These are phyloP conservation scores for Muscicapa striata DNA, from an alignment of 2,797 vertebrate species.

Conservation along the genomic window DNA sequence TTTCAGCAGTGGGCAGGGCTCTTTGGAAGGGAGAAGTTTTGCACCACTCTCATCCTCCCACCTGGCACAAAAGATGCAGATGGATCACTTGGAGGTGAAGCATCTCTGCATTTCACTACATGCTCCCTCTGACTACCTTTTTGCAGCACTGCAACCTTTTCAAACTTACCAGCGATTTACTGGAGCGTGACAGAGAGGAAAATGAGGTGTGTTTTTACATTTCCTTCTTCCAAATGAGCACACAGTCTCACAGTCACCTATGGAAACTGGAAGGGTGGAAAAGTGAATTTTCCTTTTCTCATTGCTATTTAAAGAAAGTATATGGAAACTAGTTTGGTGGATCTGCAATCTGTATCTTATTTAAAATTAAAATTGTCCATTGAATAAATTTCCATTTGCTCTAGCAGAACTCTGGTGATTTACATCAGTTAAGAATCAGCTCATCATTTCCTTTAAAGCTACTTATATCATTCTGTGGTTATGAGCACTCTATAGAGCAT, in stretches of 20 bases:
- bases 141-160: background rate
- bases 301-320: background rate
- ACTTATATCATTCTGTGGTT: constrained; percentile 54
- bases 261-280: background rate
- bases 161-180: background rate
- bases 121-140: background rate
- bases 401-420: constrained; percentile 41
- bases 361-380: constrained; percentile 52
- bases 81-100: background rate
- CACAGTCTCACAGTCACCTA: background rate
- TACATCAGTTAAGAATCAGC: constrained; percentile 57
- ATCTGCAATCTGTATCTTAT: constrained; percentile 8
- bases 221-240: background rate
- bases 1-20: background rate
- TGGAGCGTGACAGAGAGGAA: background rate
- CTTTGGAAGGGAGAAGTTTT: background rate
- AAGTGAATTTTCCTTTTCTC: constrained; percentile 19
- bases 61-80: background rate
- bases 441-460: constrained; percentile 62
- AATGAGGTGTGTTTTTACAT: background rate
- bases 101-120: background rate
- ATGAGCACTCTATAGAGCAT: constrained; percentile 6
- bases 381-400: constrained; percentile 52
- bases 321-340: constrained; percentile 19
- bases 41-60: background rate